Evolutionary conservation across 2,113 vertebrate genomes (phyloP), one percentile per base, ranked within the genome.

Genomic region (Brachypodius melanocephalos): DNA sequence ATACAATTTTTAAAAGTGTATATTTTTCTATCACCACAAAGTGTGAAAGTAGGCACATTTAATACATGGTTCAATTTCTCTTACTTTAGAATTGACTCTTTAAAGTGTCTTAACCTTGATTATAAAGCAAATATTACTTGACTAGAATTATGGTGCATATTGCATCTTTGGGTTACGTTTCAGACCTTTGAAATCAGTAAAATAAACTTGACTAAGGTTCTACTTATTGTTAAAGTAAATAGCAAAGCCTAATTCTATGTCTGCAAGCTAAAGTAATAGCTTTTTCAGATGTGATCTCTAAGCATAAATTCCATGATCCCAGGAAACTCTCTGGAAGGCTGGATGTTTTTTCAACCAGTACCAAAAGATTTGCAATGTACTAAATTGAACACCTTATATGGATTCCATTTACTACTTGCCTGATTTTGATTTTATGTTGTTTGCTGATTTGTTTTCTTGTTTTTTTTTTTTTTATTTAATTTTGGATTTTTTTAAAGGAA

Each of bases 371-470:
- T 90, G 1, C n/a, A 54, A 66, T 36, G 9, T 36, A 32, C 4
- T 52, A 52, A 62, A 43, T 17, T 25, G 7, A 63, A 7, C 0
- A 2, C 0, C 6, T 48, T 40, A 16, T 4, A 36, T 7, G 31
- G 32, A 67, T 55, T 66, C 16, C 4, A 42, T 3, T 62, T 26
- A 20, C 7, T 58, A 2, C 48, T 61, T 36, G 5, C 4, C 45
- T 73, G 6, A 3, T 25, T 58, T 61, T 22, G 5, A 14, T 29
- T n/a, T 69, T n/a, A 12, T 45, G 29, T 40, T 59, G 3, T 19
- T 46, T 54, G 12, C 4, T 58, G 5, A 5, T 4, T 17, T 24
- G 2, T 17, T 16, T 9, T 48, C 9, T n/a, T 26, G 38, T 20
- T n/a, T n/a, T 11, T 18, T 29, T 16, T 45, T 63, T 51, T 52